Evolutionary conservation across 2,113 vertebrate species (phyloP), one percentile per base, ranked within the genome.

Genomic region (Dromiciops gliroides): DNA sequence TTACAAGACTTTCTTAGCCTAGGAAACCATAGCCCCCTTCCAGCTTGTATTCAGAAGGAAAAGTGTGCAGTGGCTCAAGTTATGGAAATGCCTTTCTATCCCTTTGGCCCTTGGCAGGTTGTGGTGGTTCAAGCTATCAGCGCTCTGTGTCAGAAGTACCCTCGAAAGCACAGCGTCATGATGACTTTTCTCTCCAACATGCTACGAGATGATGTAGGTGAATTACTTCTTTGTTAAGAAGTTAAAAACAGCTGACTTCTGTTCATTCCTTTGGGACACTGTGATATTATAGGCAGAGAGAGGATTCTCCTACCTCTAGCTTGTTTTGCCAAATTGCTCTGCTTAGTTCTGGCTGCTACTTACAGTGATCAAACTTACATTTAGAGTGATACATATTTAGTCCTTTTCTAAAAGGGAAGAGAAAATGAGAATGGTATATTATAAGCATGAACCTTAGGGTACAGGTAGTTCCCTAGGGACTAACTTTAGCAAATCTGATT

Each of bases 151-250:
- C 99, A 99, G 98, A 99, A 99, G 91, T 99, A 99, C 98, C 99
- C 99, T 60, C 99, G 99, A 95, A 99, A 99, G 94, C 99, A 99
- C 98, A 98, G 99, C 0, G 99, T 99, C 93, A 99, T 99, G 99
- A 99, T 99, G 99, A 99, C 99, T 93, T 99, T 99, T 98, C 98
- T 99, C 91, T 99, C 99, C 98, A 99, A 99, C 97, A 99, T 99
- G 99, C 99, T 99, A 94, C 98, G 99, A 97, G 99, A 99, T 90
- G 99, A 99, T 93, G 99, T 99, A 98, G 56, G 99, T 98, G 16
- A 7, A 52, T 0, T 19, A 2, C 48, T 60, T 93, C 2, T n/a
- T 56, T 91, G 75, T 44, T 25, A 28, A 5, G 25, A 75, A n/a
- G n/a, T 47, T 90, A 0, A 23, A 26, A 83, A n/a, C 0, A 19